phyloP scores from a whole-genome alignment of 2,113 vertebrate species.

The Laticauda colubrina region DNA sequence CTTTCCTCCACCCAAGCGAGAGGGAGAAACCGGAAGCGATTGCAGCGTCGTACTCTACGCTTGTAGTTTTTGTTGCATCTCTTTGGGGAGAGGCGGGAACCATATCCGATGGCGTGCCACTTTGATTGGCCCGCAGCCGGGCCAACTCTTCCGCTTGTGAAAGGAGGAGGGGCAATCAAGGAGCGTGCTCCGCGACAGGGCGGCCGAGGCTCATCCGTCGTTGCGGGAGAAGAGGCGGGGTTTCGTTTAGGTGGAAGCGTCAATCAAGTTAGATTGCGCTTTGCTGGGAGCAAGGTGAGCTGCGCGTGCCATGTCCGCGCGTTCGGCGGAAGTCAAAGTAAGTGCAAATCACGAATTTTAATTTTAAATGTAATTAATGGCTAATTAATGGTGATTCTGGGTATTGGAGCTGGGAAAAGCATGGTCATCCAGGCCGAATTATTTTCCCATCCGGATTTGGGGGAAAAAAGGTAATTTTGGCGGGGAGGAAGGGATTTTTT shows the following conservation, averaged over 20 bases:
- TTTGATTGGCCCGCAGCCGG: neutral
- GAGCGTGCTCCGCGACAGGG: neutral
- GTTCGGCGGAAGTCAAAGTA: rapidly evolving
- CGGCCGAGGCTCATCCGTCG: neutral
- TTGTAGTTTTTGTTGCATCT: neutral
- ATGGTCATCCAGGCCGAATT: neutral
- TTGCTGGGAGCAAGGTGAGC: neutral
- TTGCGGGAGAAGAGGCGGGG: neutral
- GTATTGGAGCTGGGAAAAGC: neutral
- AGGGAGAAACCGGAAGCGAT: neutral
- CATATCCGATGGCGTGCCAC: no score
- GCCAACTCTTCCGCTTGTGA: no score
- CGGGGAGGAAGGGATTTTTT: no score
- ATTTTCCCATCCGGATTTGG: neutral
- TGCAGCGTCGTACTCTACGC: neutral
- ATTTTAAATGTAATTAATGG: neutral
- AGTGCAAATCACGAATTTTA: rapidly evolving
- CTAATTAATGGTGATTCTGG: neutral
- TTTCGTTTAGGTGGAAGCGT: neutral
- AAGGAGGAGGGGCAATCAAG: neutral
- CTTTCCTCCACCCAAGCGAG: neutral
- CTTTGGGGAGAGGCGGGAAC: neutral
- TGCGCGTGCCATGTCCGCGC: neutral
- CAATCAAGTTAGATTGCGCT: neutral
- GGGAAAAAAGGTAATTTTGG: neutral